Percentiles rank a stretch among this genome's conserved stretches.
Evolutionary conservation across 2,113 vertebrate species (phyloP).

Genomic region (Eclectus roratus): DNA sequence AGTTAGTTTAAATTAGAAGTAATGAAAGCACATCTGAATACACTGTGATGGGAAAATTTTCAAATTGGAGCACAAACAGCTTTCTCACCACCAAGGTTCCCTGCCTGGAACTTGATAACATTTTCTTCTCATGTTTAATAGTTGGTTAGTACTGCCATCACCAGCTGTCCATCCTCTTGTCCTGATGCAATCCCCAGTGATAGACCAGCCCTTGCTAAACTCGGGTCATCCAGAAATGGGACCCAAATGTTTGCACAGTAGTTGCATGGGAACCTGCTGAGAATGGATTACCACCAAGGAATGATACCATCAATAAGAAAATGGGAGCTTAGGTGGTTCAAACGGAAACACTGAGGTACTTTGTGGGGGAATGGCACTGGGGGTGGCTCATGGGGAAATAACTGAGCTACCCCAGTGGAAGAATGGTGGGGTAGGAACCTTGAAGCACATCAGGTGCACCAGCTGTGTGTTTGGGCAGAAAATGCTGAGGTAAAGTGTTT

Average conservation of each 20-base stretch:
- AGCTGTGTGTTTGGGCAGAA: not conserved
- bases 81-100: not conserved
- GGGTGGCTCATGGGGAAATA: not conserved
- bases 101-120: not conserved
- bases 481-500: not conserved
- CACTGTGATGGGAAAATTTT: not conserved
- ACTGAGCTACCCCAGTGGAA: not conserved
- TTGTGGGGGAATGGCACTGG: too few relatives aligned
- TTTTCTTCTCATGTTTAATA: not conserved
- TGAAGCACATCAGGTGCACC: not conserved
- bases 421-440: not conserved
- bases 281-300: not conserved
- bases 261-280: not conserved
- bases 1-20: not conserved
- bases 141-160: not conserved
- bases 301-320: not conserved
- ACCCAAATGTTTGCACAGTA: not conserved
- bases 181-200: not conserved
- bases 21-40: not conserved
- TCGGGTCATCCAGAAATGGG: not conserved
- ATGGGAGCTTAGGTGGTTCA: not conserved
- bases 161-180: not conserved
- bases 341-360: not conserved
- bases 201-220: not conserved
- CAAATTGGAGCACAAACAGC: not conserved